Percentiles rank a stretch among this genome's conserved stretches.
phyloP scores from a whole-genome alignment of 2,797 vertebrate genomes.

The Pseudomugil tenellus region DNA sequence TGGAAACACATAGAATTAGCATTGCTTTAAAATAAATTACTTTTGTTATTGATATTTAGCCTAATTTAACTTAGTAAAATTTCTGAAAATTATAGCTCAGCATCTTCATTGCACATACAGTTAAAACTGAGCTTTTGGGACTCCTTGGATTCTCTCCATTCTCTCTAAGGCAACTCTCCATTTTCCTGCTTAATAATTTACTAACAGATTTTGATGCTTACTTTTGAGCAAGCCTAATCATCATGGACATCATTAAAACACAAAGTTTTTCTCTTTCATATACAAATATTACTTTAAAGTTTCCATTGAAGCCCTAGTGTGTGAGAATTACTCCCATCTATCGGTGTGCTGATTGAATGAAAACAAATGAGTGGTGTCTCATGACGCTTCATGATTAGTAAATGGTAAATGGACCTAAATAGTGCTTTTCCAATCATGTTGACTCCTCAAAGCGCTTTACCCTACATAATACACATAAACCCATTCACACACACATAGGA shows the following conservation, averaged over 20 bases:
- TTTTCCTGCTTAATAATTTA: neutral
- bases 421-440: too few relatives aligned
- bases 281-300: neutral
- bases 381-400: too few relatives aligned
- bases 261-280: neutral
- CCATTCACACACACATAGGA: too few relatives aligned
- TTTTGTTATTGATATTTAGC: neutral
- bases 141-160: too few relatives aligned
- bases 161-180: neutral
- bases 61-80: neutral
- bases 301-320: too few relatives aligned
- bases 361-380: too few relatives aligned
- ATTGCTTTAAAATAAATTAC: too few relatives aligned
- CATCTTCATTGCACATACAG: neutral
- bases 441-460: too few relatives aligned
- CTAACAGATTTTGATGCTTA: neutral
- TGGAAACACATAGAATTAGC: neutral
- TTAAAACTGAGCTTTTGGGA: neutral
- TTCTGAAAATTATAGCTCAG: neutral
- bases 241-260: neutral
- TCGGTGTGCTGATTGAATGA: too few relatives aligned
- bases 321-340: too few relatives aligned
- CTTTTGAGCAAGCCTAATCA: slow-evolving; percentile 3
- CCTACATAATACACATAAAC: too few relatives aligned
- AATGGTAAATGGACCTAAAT: too few relatives aligned